Conservation (phyloP, 2,888 invertebrate genomes). For the Sarcophaga caerulescens region DNA sequence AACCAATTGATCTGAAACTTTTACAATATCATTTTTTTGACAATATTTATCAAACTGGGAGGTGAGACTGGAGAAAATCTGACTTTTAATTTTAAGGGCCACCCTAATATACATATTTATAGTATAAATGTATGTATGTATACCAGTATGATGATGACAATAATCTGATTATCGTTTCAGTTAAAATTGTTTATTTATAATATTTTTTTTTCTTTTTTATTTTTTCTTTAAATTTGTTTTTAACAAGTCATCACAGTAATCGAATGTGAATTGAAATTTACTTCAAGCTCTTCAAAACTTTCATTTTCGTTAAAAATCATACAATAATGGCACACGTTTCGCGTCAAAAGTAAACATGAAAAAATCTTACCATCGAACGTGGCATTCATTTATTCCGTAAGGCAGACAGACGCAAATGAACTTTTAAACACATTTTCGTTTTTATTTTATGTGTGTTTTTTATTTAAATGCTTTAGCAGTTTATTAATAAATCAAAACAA, state of each 20-base stretch:
- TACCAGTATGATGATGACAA: slow-evolving; percentile 18
- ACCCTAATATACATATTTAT: no score
- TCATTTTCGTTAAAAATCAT: slow-evolving; percentile 33
- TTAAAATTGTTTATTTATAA: neutral
- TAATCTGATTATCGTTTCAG: slow-evolving; percentile 39
- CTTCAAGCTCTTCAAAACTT: slow-evolving; percentile 37
- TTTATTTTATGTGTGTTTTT: neutral
- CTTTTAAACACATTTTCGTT: neutral
- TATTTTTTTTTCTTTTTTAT: neutral
- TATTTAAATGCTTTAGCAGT: neutral
- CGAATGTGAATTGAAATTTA: slow-evolving; percentile 3
- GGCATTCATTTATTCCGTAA: neutral
- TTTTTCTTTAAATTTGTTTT: neutral
- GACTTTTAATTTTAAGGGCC: no score
- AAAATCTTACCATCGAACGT: neutral
- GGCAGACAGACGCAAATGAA: neutral
- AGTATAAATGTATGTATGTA: no score
- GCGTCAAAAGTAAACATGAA: slow-evolving; percentile 7
- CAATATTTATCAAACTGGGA: no score
- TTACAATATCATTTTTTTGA: no score
- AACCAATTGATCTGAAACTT: no score
- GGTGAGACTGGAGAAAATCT: no score
- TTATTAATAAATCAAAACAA: neutral
- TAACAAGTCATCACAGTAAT: slow-evolving; percentile 18
- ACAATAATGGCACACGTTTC: slow-evolving; percentile 16